These are phyloP conservation scores for Chirona hameri DNA, from an alignment of 2,888 invertebrate species.

Conservation along the genomic window DNA sequence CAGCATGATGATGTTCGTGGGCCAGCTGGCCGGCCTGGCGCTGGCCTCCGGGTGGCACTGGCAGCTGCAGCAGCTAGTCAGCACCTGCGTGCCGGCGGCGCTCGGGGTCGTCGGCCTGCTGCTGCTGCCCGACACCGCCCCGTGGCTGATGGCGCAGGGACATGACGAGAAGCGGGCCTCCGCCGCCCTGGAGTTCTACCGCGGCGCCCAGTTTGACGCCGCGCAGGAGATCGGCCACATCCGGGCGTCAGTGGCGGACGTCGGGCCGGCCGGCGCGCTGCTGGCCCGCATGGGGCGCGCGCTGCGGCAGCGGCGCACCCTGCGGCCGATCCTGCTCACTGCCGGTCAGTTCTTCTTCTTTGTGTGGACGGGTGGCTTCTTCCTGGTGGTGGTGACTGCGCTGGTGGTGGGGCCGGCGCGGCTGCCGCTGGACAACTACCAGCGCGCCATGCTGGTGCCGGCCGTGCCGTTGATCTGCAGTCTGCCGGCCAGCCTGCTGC, in stretches of 20 bases:
- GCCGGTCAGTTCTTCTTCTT: background rate
- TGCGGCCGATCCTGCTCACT: background rate
- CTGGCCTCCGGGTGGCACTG: background rate
- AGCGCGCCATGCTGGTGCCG: conserved; percentile 8
- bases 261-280: background rate
- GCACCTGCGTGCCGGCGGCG: background rate
- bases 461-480: background rate
- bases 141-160: background rate
- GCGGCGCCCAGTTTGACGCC: background rate
- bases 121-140: background rate
- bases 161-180: background rate
- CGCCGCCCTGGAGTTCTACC: background rate
- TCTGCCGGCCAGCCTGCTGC: background rate
- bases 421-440: background rate
- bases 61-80: background rate
- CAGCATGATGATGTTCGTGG: background rate
- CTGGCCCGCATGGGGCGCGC: background rate
- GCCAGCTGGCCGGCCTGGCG: background rate
- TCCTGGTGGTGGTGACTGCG: background rate
- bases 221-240: background rate
- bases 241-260: background rate
- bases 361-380: background rate
- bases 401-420: background rate
- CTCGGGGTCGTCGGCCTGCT: background rate
- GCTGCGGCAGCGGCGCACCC: background rate